Percentiles rank a stretch among this genome's conserved stretches.
Evolutionary conservation across 2,888 invertebrate species (phyloP).

Genomic region (Caradrina clavipalpis): DNA sequence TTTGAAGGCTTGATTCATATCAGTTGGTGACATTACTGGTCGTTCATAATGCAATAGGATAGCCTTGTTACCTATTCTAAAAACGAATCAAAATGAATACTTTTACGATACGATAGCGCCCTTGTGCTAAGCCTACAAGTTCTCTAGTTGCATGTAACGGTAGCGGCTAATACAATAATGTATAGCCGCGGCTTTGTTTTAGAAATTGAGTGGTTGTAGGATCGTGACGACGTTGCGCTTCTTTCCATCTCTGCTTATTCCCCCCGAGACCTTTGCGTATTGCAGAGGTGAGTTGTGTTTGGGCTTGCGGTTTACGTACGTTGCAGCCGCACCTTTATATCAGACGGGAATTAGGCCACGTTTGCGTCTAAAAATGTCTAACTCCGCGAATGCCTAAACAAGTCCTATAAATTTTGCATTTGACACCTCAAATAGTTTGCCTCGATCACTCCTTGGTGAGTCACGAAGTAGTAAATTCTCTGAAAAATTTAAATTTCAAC

Average conservation of each 20-base stretch:
- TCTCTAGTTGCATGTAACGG: constrained; percentile 81
- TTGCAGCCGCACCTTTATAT: constrained; percentile 48
- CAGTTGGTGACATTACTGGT: neutral
- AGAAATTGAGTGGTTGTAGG: constrained; percentile 86
- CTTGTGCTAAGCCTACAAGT: constrained; percentile 1
- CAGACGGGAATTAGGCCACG: constrained; percentile 49
- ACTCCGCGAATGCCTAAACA: constrained; percentile 15
- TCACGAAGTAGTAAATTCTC: constrained; percentile 54
- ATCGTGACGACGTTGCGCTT: constrained; percentile 84
- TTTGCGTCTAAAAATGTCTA: constrained; percentile 28
- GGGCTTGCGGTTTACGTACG: constrained; percentile 67
- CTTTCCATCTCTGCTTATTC: constrained; percentile 69
- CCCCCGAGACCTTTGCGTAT: constrained; percentile 69
- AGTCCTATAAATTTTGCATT: constrained; percentile 53
- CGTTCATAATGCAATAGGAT: too few species aligned
- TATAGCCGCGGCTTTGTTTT: constrained; percentile 86
- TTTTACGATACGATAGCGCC: neutral
- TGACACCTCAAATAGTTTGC: constrained; percentile 47
- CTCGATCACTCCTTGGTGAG: constrained; percentile 49
- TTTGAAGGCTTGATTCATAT: neutral
- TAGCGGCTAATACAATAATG: constrained; percentile 85
- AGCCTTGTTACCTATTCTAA: too few species aligned
- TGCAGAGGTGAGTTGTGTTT: constrained; percentile 72
- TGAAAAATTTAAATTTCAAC: constrained; percentile 27
- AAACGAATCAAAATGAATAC: neutral